Base-by-base conservation (phyloP, 2,797 vertebrate species). In the Microctenopoma lineatum region DNA sequence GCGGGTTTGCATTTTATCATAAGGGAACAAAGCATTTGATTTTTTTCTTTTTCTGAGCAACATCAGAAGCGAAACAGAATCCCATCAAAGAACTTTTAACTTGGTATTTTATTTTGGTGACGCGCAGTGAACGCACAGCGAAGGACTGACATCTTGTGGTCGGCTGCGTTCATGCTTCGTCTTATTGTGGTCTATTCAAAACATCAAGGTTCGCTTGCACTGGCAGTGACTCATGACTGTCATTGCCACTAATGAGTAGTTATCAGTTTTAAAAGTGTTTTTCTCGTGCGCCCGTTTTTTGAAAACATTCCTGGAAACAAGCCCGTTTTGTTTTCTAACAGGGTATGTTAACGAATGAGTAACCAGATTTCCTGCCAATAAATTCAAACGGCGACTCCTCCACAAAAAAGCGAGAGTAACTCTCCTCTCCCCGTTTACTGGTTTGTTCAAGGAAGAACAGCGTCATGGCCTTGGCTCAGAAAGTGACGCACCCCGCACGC, bases 401-500 rank as follows among this genome's bases (percentile, higher is more conserved):
- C 7, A 46, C 0, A 57, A 48, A 15, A 29, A 46, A 46, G 21
- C 41, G 16, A 26, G 7, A 6, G 0, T 52, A 11, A 38, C 41
- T 54, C n/a, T 21, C 55, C 36, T 66, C 26, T 29, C 54, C 21
- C 21, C 21, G 1, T 21, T 21, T 27, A 44, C 34, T 18, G 10
- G 76, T 10, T 32, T 26, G 50, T 66, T 65, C 25, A 34, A 59
- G 48, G 62, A 89, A 82, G 76, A 89, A 84, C 75, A 64, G 69
- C 80, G 52, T 79, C 80, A 86, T 63, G 84, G 77, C 87, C 89
- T 89, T 90, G 89, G 65, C 70, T 54, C 68, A n/a, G 14, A 36
- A 66, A 77, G 21, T 88, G 85, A 90, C 78, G 80, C 62, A 60
- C 66, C 16, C 39, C 44, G 50, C 62, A 60, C 66, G 16, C 39